Evolutionary conservation across 2,888 invertebrate species (phyloP), one percentile per base, ranked within the genome.

Genomic region (Nyleta sp.): DNA sequence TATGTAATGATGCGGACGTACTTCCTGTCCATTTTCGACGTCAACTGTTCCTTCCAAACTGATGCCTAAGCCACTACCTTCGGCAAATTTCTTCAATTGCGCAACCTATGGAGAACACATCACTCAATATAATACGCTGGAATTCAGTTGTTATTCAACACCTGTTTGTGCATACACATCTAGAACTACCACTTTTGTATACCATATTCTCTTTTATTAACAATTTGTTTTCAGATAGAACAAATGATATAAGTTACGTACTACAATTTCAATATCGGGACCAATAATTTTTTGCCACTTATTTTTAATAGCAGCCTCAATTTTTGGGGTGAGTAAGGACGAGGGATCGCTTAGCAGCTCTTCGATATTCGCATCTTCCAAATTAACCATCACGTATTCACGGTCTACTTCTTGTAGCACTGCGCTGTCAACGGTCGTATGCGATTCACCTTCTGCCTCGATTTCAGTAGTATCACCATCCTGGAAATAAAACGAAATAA

Each of bases 41-140:
- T 99, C 99, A 40, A 99, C 99, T 0, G 99, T 99, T 59, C 99
- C 99, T 91, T 99, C 99, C 79, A 99, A 92, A 55, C 98, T 99
- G 85, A 99, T 98, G 33, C 99, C 99, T 64, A 99, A 93, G 1
- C 99, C 99, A 50, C 95, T 95, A 44, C 97, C 97, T 86, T 95
- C 95, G 86, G 95, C 95, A 86, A 98, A 94, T 92, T 98, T 98
- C 86, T 95, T 95, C 83, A 99, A 92, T 92, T 98, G 98, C 73
- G 98, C 97, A 82, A 98, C 95, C 96, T 97, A 28, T 38, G 10
- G 4, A 44, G 42, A 35, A n/a, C 4, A 22, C 11, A 50, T 50
- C 10, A 6, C 28, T 24, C 1, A 50, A 5, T 38, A 38, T 15
- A n/a, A n/a, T n/a, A n/a, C n/a, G n/a, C n/a, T n/a, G n/a, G n/a